Percentiles rank a stretch among this genome's conserved stretches.
These are phyloP conservation scores for Poecilia wingei DNA, from an alignment of 2,797 vertebrate genomes.

Conservation along the genomic window DNA sequence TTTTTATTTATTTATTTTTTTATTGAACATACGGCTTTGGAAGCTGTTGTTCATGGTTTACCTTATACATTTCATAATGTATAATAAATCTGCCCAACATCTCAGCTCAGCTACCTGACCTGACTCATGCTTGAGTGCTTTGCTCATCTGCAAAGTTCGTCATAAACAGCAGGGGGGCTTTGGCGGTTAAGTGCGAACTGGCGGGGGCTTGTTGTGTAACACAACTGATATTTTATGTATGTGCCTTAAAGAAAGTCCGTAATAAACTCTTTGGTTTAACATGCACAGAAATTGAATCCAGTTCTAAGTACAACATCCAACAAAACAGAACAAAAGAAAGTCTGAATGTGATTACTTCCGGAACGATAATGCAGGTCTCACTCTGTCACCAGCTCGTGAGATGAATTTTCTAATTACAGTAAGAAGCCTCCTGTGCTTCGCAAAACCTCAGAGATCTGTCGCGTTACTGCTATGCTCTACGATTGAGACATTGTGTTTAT, in stretches of 20 bases:
- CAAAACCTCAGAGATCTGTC: conserved; percentile 36
- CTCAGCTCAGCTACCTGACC: conserved; percentile 3
- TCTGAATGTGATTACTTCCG: conserved; percentile 18
- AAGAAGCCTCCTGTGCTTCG: conserved; percentile 50
- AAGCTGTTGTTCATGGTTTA: conserved; percentile 9
- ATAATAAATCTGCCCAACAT: conserved; percentile 18
- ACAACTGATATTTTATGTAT: conserved; percentile 45
- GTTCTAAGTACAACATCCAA: conserved; percentile 48
- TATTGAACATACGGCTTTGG: conserved; percentile 20
- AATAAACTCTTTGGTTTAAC: conserved; percentile 83
- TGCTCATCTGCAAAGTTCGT: conserved; percentile 21
- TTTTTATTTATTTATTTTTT: neutral
- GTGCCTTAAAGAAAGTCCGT: conserved; percentile 65
- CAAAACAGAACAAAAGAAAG: conserved; percentile 33
- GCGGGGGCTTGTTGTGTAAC: conserved; percentile 29
- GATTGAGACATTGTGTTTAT: conserved; percentile 65
- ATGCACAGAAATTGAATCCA: conserved; percentile 69
- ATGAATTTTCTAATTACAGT: conserved; percentile 60
- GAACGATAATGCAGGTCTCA: conserved; percentile 49
- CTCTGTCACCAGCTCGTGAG: conserved; percentile 38
- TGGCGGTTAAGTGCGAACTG: conserved; percentile 34
- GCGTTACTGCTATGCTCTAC: conserved; percentile 16
- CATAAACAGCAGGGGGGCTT: conserved; percentile 25
- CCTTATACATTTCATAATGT: neutral
- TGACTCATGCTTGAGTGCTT: neutral